Conservation (phyloP, 2,888 invertebrate genomes). For the Alloscopus bannaensis region DNA sequence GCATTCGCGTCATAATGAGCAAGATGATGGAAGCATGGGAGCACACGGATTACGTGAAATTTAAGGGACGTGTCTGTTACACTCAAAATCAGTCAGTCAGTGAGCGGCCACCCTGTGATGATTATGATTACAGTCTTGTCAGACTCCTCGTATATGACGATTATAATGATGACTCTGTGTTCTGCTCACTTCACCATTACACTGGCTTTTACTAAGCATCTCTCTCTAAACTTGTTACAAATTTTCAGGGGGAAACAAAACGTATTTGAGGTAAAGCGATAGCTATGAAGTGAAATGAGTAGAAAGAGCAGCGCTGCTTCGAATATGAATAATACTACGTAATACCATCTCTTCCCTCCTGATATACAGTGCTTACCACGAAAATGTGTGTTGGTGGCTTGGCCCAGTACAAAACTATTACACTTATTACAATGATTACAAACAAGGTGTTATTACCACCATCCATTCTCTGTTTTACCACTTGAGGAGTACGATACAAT, state of each 20-base stretch:
- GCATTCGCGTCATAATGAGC: no score
- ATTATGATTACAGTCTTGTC: constrained; percentile 51
- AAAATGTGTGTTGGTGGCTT: constrained; percentile 21
- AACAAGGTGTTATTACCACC: neutral
- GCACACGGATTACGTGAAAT: no score
- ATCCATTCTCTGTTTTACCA: neutral
- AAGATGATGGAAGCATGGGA: constrained; percentile 3
- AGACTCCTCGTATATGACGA: no score
- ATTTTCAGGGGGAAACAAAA: constrained; percentile 24
- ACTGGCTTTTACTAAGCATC: neutral
- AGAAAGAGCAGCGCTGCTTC: neutral
- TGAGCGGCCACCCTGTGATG: constrained; percentile 55
- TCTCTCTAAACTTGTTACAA: constrained; percentile 41
- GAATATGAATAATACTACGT: constrained; percentile 5
- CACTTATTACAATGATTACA: constrained; percentile 18
- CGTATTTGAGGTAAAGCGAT: neutral
- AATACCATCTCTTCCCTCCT: neutral
- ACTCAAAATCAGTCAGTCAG: constrained; percentile 26
- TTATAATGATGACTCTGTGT: constrained; percentile 4
- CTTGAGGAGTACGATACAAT: neutral
- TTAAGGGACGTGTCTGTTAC: constrained; percentile 35
- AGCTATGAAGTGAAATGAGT: neutral
- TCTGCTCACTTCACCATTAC: constrained; percentile 52
- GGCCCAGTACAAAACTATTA: neutral
- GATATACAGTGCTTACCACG: constrained; percentile 28